Evolutionary conservation across 2,113 vertebrate species (phyloP).

Genomic region (Caretta caretta): DNA sequence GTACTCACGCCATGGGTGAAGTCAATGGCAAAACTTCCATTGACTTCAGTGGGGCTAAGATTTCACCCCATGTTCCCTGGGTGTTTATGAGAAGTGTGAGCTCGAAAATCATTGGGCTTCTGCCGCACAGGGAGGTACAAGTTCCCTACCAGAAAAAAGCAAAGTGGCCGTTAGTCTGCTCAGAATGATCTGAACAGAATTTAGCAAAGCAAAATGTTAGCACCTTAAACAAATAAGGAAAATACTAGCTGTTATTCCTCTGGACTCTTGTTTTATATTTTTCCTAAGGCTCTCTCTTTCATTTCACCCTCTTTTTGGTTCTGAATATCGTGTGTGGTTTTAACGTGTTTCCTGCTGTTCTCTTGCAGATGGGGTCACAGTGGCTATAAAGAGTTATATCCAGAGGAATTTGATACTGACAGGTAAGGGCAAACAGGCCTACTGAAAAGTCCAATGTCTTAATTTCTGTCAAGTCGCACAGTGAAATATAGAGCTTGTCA

Average conservation of each 20-base stretch:
- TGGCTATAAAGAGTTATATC: conserved; percentile 98
- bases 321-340: neutral
- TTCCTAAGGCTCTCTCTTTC: neutral
- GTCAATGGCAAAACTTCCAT: neutral
- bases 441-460: neutral
- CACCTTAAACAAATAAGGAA: neutral
- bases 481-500: neutral
- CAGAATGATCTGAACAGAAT: neutral
- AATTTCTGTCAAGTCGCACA: neutral
- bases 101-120: neutral
- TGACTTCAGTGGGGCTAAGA: neutral
- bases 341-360: conserved; percentile 29
- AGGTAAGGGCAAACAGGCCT: conserved; percentile 78
- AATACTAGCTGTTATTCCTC: neutral
- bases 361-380: conserved; percentile 92
- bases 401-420: conserved; percentile 94
- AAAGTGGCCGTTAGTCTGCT: neutral
- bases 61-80: neutral
- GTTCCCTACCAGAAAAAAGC: neutral
- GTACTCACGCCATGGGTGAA: neutral
- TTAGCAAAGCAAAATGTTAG: neutral
- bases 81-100: neutral
- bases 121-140: neutral
- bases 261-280: neutral
- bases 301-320: neutral